Base-by-base conservation (phyloP, 2,797 vertebrate species). In the Sebastes baramenuke region DNA sequence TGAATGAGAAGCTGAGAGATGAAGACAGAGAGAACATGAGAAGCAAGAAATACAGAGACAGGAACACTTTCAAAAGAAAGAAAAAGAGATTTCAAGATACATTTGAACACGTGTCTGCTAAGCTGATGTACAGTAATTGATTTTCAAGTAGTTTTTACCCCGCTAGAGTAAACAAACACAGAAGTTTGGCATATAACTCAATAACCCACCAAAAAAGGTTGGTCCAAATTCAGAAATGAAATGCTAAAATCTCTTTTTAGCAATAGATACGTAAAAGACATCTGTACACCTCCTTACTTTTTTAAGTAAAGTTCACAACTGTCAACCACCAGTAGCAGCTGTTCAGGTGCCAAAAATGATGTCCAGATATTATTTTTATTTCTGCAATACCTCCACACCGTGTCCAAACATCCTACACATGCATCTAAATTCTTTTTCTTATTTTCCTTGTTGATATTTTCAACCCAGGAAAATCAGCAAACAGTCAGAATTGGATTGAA, bases 1-100 rank as follows among this genome's bases (percentile, higher is more conserved):
- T 86, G 72, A 90, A 93, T 83, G 86, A 78, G 67, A 83, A 77
- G 64, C 72, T 60, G 66, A 77, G 75, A 79, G 75, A 79, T 62
- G 56, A 76, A 72, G 72, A 79, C 49, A 55, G 34, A 75, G 32
- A 38, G 29, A 69, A 71, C 20, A 67, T 6, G 22, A 77, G 46
- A 60, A 67, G 38, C 12, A 49, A 65, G 8, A 42, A 46, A 32
- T 13, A 30, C 24, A n/a, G 18, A 67, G 22, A 36, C 18, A 56
- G 49, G 74, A 13, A 78, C 27, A 69, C 32, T 52, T 73, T 34
- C 12, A 42, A 69, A 73, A 74, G 16, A 55, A 49, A 67, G 5
- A 55, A 13, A 75, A 66, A 72, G 6, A 38, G 20, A 46, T 49
- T 27, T 73, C 32, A 12, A 60, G 9, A 72, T 36, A 0, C 9